Evolutionary conservation across 2,113 vertebrate genomes (phyloP).

Genomic region (Charadrius vociferus): DNA sequence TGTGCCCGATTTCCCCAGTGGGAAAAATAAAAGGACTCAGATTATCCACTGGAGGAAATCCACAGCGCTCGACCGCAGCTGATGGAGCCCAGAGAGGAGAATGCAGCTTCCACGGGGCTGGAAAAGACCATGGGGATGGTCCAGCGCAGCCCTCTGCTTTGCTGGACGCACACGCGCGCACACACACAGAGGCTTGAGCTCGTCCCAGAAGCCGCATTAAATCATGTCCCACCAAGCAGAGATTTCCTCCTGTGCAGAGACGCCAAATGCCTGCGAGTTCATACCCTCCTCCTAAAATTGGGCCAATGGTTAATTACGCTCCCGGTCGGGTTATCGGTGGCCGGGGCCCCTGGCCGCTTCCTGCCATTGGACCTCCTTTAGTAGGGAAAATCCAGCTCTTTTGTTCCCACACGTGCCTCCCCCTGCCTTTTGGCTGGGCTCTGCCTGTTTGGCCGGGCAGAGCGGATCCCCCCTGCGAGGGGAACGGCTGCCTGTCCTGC

Average conservation of each 20-base stretch:
- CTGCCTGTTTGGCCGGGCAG: not conserved
- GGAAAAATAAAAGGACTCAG: not conserved
- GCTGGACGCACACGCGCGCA: not conserved
- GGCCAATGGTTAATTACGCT: not conserved
- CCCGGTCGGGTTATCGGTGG: not conserved
- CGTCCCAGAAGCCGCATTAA: not conserved
- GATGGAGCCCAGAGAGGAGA: not conserved
- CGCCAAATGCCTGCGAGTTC: not conserved
- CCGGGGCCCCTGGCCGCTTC: not conserved
- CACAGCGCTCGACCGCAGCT: not conserved
- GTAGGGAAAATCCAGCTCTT: not conserved
- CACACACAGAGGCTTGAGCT: not conserved
- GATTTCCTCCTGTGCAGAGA: not conserved
- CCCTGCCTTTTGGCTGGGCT: not conserved
- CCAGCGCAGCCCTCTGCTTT: not conserved
- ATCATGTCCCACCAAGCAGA: not conserved
- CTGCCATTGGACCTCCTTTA: not conserved
- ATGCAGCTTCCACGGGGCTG: not conserved
- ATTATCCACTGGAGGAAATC: not conserved
- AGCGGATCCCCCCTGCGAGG: not conserved
- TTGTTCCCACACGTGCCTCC: not conserved
- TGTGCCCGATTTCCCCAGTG: not conserved
- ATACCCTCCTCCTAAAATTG: not conserved
- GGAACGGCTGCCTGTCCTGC: not conserved
- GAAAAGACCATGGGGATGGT: not conserved